A percentile compares a stretch with the other conserved stretches of the same genome.
These are phyloP conservation scores for Spilogale gracilis DNA, from an alignment of 2,113 vertebrate genomes.

Conservation along the genomic window DNA sequence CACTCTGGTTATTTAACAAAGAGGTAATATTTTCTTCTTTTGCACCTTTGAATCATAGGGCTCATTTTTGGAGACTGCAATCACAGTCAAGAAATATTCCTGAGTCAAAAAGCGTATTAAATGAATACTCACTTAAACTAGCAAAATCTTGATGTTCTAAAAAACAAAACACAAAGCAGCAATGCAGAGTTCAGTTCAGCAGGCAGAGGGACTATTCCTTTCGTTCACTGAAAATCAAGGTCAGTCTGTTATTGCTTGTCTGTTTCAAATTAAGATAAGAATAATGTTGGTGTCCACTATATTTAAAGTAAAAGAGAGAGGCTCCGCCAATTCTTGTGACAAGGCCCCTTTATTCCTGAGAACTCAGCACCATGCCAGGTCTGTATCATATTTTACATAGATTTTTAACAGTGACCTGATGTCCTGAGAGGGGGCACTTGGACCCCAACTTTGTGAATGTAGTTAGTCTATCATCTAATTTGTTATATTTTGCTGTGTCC, in stretches of 20 bases:
- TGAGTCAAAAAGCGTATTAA: neutral
- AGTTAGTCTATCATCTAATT: neutral
- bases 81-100: neutral
- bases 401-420: neutral
- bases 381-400: neutral
- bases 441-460: rapidly evolving
- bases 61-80: neutral
- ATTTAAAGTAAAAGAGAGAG: neutral
- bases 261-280: neutral
- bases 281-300: neutral
- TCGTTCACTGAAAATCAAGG: neutral
- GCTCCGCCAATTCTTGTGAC: neutral
- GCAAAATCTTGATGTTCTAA: neutral
- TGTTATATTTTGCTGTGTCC: neutral
- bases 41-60: neutral
- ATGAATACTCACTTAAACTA: neutral
- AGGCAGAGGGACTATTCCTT: neutral
- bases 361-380: neutral
- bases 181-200: neutral
- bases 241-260: neutral
- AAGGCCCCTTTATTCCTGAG: neutral
- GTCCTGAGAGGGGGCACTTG: neutral
- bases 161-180: neutral
- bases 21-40: neutral
- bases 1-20: neutral